phyloP scores from a whole-genome alignment of 2,888 invertebrate genomes.

The Drosophila vallismaia region DNA sequence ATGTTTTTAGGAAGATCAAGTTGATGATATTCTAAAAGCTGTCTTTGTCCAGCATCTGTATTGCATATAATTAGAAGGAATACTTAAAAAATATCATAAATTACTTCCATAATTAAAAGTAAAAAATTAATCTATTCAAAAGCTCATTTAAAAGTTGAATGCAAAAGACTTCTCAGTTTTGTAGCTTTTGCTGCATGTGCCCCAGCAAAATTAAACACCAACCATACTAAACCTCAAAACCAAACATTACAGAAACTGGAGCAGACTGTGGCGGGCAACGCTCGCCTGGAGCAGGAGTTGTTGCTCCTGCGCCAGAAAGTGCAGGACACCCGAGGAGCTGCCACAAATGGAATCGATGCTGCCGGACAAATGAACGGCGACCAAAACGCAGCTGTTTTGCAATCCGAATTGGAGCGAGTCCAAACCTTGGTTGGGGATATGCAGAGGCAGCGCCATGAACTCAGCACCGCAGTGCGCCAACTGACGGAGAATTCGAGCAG shows the following conservation, averaged over 20 bases:
- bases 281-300: conserved; percentile 93
- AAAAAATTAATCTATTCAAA: background rate
- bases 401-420: conserved; percentile 92
- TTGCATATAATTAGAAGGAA: background rate
- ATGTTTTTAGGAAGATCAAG: background rate
- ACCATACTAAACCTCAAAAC: conserved; percentile 15
- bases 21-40: too few relatives aligned
- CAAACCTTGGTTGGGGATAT: conserved; percentile 93
- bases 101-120: background rate
- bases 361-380: conserved; percentile 82
- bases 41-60: background rate
- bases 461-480: conserved; percentile 93
- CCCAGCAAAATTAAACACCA: conserved; percentile 12
- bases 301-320: conserved; percentile 93
- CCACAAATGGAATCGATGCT: conserved; percentile 81
- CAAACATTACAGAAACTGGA: conserved; percentile 89
- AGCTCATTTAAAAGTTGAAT: conserved; percentile 19
- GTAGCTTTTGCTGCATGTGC: conserved; percentile 58
- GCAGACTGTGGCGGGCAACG: conserved; percentile 95
- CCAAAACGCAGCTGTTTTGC: conserved; percentile 87
- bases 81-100: background rate
- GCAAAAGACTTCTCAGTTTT: conserved; percentile 69
- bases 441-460: conserved; percentile 92
- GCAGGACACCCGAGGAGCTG: conserved; percentile 86
- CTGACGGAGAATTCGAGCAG: conserved; percentile 92